Evolutionary conservation across 2,113 vertebrate genomes (phyloP), one percentile per base, ranked within the genome.

Genomic region (Rhizomys pruinosus): DNA sequence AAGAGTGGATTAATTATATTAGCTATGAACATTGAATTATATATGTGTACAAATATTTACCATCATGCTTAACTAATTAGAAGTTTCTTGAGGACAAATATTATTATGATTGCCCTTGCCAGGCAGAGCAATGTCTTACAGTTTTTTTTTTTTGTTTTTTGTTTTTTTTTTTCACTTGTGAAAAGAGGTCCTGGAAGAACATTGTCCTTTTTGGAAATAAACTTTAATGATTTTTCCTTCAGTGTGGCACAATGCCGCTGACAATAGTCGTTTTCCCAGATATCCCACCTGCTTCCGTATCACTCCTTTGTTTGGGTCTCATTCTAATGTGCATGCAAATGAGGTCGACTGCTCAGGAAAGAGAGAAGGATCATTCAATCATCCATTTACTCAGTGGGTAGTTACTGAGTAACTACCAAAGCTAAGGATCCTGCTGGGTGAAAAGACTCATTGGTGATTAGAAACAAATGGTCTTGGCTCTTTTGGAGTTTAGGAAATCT

Each of bases 201-300:
- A 39, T 94, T 84, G 84, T 66, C 7, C 16, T 79, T 94, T 72
- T 7, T 87, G 66, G 23, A 84, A 87, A 88, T 52, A 76, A 94
- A 91, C 86, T 76, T 29, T 91, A 73, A 86, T 93, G 52, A 4
- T 52, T 90, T 95, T 82, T 64, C 87, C 47, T 76, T 92, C 55
- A 44, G 16, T 22, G 52, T 55, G n/a, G 16, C 68, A 76, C 34
- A 27, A 0, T 42, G 55, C 7, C 34, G 5, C 59, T 82, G 57
- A 64, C 32, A 61, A 29, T 59, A 42, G 34, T 47, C 71, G 84
- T 88, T 92, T 64, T 88, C 32, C 22, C 82, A 94, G 61, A 37
- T 78, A 76, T 23, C 52, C 37, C 25, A 79, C 64, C 81, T 90
- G 61, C 84, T 81, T 92, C 32, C 55, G n/a, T 57, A 77, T 44